Conservation (phyloP, 2,797 vertebrate genomes). For the Glyptemys insculpta region DNA sequence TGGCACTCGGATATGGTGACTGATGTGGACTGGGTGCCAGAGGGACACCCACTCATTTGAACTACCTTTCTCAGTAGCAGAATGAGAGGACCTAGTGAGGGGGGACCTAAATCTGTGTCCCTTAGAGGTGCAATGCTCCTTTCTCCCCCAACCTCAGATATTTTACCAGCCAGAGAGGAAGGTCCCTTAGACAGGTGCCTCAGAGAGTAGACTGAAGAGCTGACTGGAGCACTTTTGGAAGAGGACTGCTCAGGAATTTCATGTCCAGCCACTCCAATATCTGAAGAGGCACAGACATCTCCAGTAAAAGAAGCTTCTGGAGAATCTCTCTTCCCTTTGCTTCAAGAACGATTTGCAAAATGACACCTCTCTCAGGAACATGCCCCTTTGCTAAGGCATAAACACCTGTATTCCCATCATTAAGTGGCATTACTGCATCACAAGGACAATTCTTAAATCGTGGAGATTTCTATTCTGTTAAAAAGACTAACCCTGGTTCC, state of each 20-base stretch:
- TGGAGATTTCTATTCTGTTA: neutral
- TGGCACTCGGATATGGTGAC: no score
- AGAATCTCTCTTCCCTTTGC: neutral
- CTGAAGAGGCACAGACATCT: neutral
- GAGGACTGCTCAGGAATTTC: neutral
- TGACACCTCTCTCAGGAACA: neutral
- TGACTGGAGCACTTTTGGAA: neutral
- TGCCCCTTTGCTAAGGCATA: neutral
- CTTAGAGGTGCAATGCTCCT: neutral
- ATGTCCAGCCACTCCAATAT: neutral
- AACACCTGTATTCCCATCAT: neutral
- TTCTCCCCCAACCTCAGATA: neutral
- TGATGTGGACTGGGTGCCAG: no score
- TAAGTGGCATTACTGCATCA: fast-evolving
- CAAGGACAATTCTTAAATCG: neutral
- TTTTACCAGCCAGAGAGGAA: neutral
- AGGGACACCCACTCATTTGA: neutral
- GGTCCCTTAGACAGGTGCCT: neutral
- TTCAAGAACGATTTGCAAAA: neutral
- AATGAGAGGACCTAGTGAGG: neutral
- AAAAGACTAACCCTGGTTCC: neutral
- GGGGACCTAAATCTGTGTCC: neutral
- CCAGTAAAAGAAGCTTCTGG: neutral
- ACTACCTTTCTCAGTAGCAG: neutral
- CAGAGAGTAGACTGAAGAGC: neutral